Base-by-base conservation (phyloP, 2,888 invertebrate genomes). In the Orthonychiurus folsomi region DNA sequence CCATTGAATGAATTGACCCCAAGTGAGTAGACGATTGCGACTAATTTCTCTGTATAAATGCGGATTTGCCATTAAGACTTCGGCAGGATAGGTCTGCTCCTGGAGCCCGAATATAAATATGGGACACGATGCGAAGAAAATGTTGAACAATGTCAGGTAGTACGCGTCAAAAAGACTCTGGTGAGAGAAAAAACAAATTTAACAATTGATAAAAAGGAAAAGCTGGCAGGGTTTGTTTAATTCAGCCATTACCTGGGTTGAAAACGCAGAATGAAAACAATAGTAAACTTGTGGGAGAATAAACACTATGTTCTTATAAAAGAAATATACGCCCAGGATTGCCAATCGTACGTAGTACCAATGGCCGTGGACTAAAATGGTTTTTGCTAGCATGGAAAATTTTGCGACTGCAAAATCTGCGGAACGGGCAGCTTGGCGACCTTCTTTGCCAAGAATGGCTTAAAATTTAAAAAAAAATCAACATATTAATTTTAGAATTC, bases 331-430 rank as follows among this genome's bases (percentile, higher is more conserved):
- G 66, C 89, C 86, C 66, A 91, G 78, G 0, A 83, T 82, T 1
- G 88, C 84, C 28, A 89, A 78, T 59, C 91, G 79, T 62, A 85
- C 81, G 74, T 89, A 90, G 77, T 86, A 90, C 82, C 86, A 89
- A 74, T 90, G 88, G 0, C 91, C 91, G 77, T 91, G 87, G 1
- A 91, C 86, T 50, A 93, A 79, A 18, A 93, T 76, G 20, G 87
- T 80, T 73, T 86, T 84, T 73, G 84, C 84, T 28, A 93, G 78
- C 82, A 87, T 89, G 27, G 83, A 82, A 76, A 93, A 93, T 72
- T 86, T 86, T 5, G 88, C 86, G 72, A 93, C 85, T 0, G 91
- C 89, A 78, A 90, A 93, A 77, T 93, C 93, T 0, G 92, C 87
- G 71, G 86, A 87, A 54, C 82, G 74, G 0, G 81, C 82, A 1